A percentile compares a stretch with the other conserved stretches of the same genome.
phyloP scores from a whole-genome alignment of 2,888 invertebrate genomes.

The Hirtodrosophila duncani region DNA sequence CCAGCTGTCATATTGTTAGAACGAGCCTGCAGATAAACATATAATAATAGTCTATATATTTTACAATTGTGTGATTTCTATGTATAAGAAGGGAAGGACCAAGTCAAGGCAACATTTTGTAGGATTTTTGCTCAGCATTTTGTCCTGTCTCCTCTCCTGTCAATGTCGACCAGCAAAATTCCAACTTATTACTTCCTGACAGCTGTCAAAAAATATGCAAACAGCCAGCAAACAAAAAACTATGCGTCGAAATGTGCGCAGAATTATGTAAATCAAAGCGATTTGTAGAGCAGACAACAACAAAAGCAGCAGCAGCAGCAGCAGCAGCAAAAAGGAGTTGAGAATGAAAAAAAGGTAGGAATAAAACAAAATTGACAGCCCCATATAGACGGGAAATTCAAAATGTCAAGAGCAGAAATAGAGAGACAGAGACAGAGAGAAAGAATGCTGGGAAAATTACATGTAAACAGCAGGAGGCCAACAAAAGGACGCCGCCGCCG shows the following conservation, averaged over 20 bases:
- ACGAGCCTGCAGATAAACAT: too few relatives aligned
- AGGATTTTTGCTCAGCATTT: constrained; percentile 30
- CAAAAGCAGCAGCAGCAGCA: constrained; percentile 5
- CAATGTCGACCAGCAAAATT: constrained; percentile 58
- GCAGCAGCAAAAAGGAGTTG: constrained; percentile 51
- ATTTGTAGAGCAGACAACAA: constrained; percentile 56
- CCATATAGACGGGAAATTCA: constrained; percentile 47
- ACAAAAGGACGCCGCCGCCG: constrained; percentile 21
- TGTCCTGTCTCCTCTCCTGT: constrained; percentile 33
- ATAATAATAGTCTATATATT: constrained; percentile 23
- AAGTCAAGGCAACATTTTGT: neutral
- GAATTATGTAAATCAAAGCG: constrained; percentile 72
- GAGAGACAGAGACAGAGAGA: neutral
- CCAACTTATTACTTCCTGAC: constrained; percentile 75
- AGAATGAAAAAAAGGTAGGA: constrained; percentile 26
- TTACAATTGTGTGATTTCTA: constrained; percentile 38
- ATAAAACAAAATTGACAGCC: constrained; percentile 43
- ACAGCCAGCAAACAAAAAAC: constrained; percentile 56
- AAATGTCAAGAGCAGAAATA: constrained; percentile 46
- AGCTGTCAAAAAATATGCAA: constrained; percentile 76
- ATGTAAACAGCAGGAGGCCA: constrained; percentile 61
- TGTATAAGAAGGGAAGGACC: too few relatives aligned
- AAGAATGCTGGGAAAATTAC: constrained; percentile 62
- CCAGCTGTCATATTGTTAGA: constrained; percentile 53
- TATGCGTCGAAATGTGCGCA: constrained; percentile 66